Evolutionary conservation across 2,888 invertebrate genomes (phyloP).

Genomic region (Drosophila rubida): DNA sequence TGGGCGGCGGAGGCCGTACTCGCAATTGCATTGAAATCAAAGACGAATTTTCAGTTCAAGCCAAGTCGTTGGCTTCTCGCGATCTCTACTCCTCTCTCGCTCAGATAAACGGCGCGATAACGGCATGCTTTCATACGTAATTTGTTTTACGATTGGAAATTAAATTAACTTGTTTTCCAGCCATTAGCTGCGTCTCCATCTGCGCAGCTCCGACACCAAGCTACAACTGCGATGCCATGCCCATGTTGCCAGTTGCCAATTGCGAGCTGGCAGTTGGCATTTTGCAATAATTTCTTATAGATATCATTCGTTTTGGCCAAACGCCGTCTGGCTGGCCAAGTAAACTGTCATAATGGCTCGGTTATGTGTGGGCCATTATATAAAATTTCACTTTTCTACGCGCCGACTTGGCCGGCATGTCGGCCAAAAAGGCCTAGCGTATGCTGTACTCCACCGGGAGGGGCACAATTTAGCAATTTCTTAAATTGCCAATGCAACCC

Average conservation of each 20-base stretch:
- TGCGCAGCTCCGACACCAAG: no score
- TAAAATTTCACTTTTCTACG: conserved; percentile 77
- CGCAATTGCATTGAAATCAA: conserved; percentile 65
- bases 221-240: conserved; percentile 41
- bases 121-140: conserved; percentile 78
- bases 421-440: conserved; percentile 56
- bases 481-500: conserved; percentile 27
- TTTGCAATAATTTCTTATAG: conserved; percentile 73
- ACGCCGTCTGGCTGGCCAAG: conserved; percentile 38
- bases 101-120: conserved; percentile 70
- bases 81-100: background rate
- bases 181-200: conserved; percentile 40
- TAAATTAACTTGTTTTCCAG: conserved; percentile 77
- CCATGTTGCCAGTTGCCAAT: conserved; percentile 36
- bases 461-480: conserved; percentile 58
- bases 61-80: conserved; percentile 50
- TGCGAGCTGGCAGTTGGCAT: conserved; percentile 23
- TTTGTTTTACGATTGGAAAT: conserved; percentile 80
- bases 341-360: conserved; percentile 77
- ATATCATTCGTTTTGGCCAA: conserved; percentile 61
- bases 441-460: conserved; percentile 11
- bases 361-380: conserved; percentile 74
- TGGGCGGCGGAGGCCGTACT: conserved; percentile 56
- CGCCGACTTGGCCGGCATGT: background rate
- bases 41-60: conserved; percentile 21